These are phyloP conservation scores for Micropoecilia bifurca DNA, from an alignment of 2,797 vertebrate species.

Conservation along the genomic window DNA sequence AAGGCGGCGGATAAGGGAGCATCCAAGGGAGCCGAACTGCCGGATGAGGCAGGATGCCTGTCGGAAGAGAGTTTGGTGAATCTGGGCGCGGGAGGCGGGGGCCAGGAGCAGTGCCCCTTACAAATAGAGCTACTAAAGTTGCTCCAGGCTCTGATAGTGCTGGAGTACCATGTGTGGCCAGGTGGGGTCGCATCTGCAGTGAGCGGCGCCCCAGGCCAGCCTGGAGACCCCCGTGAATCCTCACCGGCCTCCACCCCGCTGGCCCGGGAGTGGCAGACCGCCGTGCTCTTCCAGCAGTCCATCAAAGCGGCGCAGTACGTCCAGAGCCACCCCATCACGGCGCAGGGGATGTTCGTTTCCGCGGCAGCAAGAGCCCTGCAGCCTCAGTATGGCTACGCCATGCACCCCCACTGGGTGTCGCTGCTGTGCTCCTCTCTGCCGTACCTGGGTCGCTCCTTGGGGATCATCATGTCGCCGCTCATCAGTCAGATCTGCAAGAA, in stretches of 20 bases:
- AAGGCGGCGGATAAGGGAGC: constrained; percentile 74
- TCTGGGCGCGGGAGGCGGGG: constrained; percentile 80
- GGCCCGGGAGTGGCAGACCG: constrained; percentile 92
- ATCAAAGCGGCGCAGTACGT: constrained; percentile 91
- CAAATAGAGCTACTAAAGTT: constrained; percentile 95
- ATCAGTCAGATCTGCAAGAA: constrained; percentile 95
- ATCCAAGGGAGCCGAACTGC: constrained; percentile 29
- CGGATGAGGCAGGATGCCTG: constrained; percentile 73
- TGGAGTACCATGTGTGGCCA: constrained; percentile 88
- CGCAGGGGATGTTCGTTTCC: constrained; percentile 94
- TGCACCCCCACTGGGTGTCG: constrained; percentile 95
- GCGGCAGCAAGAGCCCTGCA: constrained; percentile 92
- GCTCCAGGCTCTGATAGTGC: constrained; percentile 90
- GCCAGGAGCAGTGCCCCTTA: constrained; percentile 90
- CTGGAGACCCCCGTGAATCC: constrained; percentile 77
- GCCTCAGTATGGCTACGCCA: constrained; percentile 90
- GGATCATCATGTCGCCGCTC: constrained; percentile 92
- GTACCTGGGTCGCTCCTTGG: constrained; percentile 92
- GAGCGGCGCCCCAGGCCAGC: constrained; percentile 51
- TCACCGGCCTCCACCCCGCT: constrained; percentile 77
- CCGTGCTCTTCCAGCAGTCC: constrained; percentile 92
- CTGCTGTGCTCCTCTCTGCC: constrained; percentile 90
- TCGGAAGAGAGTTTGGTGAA: constrained; percentile 90
- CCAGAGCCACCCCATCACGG: constrained; percentile 90
- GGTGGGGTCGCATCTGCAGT: constrained; percentile 36